A percentile compares a stretch with the other conserved stretches of the same genome.
phyloP scores from a whole-genome alignment of 2,797 vertebrate species.

The Acanthurus leucopareius region DNA sequence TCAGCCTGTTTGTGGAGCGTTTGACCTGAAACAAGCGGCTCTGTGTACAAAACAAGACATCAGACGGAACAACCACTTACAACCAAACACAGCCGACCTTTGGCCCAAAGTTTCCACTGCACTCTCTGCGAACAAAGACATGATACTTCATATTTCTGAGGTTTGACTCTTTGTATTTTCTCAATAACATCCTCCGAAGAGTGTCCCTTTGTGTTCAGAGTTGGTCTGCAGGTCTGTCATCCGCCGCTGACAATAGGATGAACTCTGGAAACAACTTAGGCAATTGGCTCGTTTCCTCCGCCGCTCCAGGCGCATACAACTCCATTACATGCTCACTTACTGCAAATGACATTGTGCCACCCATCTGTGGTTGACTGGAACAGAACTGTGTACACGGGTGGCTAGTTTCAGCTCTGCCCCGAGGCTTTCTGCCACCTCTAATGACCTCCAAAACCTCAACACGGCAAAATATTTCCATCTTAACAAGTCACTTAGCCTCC shows the following conservation, averaged over 20 bases:
- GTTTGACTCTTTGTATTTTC: constrained; percentile 10
- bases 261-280: constrained; percentile 74
- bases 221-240: constrained; percentile 23
- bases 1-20: constrained; percentile 31
- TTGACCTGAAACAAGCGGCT: constrained; percentile 57
- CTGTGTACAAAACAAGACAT: constrained; percentile 80
- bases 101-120: constrained; percentile 49
- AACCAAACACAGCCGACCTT: constrained; percentile 60
- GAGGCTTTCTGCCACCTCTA: constrained; percentile 65
- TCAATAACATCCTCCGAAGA: background rate
- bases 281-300: constrained; percentile 74
- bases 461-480: constrained; percentile 37
- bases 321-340: constrained; percentile 86
- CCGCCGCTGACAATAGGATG: constrained; percentile 39
- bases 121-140: constrained; percentile 1
- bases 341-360: constrained; percentile 81
- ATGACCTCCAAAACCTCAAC: constrained; percentile 78
- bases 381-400: constrained; percentile 70
- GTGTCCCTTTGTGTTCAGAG: constrained; percentile 17
- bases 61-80: constrained; percentile 33
- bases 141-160: constrained; percentile 34
- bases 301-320: constrained; percentile 81
- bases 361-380: constrained; percentile 76
- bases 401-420: constrained; percentile 48
- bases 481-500: constrained; percentile 1